Evolutionary conservation across 2,113 vertebrate species (phyloP), one percentile per base, ranked within the genome.

Genomic region (Eptatretus burgeri): DNA sequence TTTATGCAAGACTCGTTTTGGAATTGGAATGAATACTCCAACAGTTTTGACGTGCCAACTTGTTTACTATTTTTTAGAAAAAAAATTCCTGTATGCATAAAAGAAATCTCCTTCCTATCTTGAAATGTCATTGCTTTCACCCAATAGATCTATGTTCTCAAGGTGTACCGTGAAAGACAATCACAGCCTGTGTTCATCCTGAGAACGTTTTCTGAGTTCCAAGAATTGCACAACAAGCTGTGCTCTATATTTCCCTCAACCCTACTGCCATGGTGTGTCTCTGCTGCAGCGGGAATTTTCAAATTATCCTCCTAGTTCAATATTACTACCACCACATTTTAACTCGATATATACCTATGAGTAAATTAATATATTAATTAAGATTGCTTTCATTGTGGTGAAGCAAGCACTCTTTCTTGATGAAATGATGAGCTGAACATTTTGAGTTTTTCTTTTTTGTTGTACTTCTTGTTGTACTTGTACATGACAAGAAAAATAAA

Each of bases 221-320:
- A 94, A 73, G 89, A 98, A 74, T 81, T 98, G 51, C 91, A 98
- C 75, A 98, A 89, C 74, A 98, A 95, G 68, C 82, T 98, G 64
- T 76, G 76, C 69, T 83, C 93, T 72, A 76, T 93, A 49, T 98
- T 98, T 71, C 85, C 85, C 49, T 80, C 94, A 63, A 95, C 87
- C 88, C 95, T 91, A 70, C 77, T 98, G 70, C 91, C 91, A 16
- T 77, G 89, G 91, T 98, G 77, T 64, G 72, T 71, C 67, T 11
- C 60, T 64, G 63, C 14, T 0, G 13, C 69, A 41, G 49, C 14
- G 13, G 64, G 65, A 2, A 20, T 41, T 62, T 14, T 49, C 64
- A 18, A 51, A 13, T 7, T 53, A 63, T 41, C 27, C 27, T 41
- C 27, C 27, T 7, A 41, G 27, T 7, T 41, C 27, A 41, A 41